Conservation (phyloP, 2,113 vertebrate species). For the Syrrhaptes paradoxus region DNA sequence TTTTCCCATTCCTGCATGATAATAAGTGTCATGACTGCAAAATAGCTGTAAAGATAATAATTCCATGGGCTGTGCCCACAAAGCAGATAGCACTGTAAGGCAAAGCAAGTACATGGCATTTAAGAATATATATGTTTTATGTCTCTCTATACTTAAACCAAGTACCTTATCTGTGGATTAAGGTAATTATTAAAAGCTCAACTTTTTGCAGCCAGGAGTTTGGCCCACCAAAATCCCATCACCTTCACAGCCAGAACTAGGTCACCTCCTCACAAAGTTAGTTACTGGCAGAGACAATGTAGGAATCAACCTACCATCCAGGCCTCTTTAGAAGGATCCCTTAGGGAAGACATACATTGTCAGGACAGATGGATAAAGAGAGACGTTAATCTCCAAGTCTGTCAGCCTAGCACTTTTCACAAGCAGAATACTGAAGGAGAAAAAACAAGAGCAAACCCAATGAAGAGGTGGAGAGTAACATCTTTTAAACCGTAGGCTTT, state of each 20-base stretch:
- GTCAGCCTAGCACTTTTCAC: constrained; percentile 15
- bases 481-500: neutral
- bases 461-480: neutral
- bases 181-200: neutral
- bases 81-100: neutral
- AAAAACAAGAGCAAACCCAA: neutral
- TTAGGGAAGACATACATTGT: constrained; percentile 25
- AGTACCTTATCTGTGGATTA: neutral
- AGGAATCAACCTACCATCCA: constrained; percentile 48
- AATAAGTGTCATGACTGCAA: constrained; percentile 26
- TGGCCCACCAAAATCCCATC: constrained; percentile 3
- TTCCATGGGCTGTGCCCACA: constrained; percentile 41
- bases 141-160: neutral
- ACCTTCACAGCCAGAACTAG: constrained; percentile 44
- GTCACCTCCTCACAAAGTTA: constrained; percentile 46
- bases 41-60: constrained; percentile 35
- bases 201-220: neutral
- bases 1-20: neutral
- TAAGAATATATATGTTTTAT: constrained; percentile 7
- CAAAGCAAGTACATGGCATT: neutral
- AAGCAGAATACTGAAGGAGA: constrained; percentile 31
- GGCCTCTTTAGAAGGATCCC: constrained; percentile 29
- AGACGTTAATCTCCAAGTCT: constrained; percentile 27
- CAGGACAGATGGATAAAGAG: constrained; percentile 49
- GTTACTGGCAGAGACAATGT: constrained; percentile 24